Percentiles rank a stretch among this genome's conserved stretches.
phyloP scores from a whole-genome alignment of 2,113 vertebrate species.

The human (Homo sapiens) region DNA sequence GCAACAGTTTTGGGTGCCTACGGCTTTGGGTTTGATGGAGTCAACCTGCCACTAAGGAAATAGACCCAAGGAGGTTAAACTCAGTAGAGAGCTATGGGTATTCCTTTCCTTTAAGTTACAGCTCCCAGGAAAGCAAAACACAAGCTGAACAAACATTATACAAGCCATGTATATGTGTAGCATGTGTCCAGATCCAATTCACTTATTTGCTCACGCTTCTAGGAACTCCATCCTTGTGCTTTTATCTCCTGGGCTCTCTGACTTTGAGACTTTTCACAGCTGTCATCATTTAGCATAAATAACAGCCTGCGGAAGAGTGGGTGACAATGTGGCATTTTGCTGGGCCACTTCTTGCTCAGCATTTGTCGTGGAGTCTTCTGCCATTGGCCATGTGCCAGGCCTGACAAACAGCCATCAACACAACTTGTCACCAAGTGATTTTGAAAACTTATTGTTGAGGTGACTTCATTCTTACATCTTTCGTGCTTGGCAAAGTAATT shows the following conservation, averaged over 20 bases:
- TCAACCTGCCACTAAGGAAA: background rate
- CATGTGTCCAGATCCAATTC: background rate
- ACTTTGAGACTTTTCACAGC: background rate
- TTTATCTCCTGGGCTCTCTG: background rate
- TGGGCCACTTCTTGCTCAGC: constrained; percentile 44
- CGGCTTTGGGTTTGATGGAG: background rate
- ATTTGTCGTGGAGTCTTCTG: background rate
- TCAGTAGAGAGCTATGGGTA: background rate
- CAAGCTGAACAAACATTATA: background rate
- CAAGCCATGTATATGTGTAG: background rate
- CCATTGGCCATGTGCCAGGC: background rate
- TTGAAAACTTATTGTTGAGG: background rate
- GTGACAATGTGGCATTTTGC: constrained; percentile 32
- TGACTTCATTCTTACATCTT: constrained; percentile 56
- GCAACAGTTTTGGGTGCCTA: background rate
- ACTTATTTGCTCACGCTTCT: background rate
- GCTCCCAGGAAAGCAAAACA: background rate
- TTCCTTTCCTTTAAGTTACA: background rate
- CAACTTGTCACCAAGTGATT: constrained; percentile 61
- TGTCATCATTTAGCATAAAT: background rate
- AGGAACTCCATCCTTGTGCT: background rate
- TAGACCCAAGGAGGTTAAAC: background rate
- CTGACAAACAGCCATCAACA: constrained; percentile 66
- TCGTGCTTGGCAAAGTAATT: constrained; percentile 70
- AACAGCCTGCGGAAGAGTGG: background rate